Conservation (phyloP, 1,140 invertebrate genomes). For the Drosophila miranda region DNA sequence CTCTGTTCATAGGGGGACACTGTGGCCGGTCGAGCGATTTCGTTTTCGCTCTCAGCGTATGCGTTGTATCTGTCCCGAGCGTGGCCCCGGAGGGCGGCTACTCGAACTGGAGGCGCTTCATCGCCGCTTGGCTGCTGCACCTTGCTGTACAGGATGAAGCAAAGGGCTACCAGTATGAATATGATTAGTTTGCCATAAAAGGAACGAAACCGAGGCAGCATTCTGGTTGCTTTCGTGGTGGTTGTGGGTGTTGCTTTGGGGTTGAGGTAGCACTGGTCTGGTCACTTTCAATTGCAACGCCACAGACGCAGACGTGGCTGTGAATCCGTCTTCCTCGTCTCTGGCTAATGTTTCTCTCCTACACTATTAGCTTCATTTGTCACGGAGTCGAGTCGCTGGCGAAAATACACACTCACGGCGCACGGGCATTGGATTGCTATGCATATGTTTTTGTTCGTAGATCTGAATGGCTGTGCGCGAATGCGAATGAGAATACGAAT, state of each 20-base stretch:
- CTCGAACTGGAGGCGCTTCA: slow-evolving; percentile 4
- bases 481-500: slow-evolving; percentile 17
- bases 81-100: slow-evolving; percentile 21
- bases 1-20: slow-evolving; percentile 75
- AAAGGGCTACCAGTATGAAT: slow-evolving; percentile 71
- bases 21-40: slow-evolving; percentile 48
- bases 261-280: slow-evolving; percentile 60
- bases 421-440: slow-evolving; percentile 6
- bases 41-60: slow-evolving; percentile 52
- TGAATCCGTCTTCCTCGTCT: slow-evolving; percentile 27
- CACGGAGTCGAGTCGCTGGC: slow-evolving; percentile 20
- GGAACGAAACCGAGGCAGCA: slow-evolving; percentile 81
- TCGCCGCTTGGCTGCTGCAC: slow-evolving; percentile 57
- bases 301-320: slow-evolving; percentile 48
- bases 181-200: slow-evolving; percentile 79
- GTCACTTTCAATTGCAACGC: slow-evolving; percentile 17
- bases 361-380: slow-evolving; percentile 46
- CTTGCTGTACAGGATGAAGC: slow-evolving; percentile 77
- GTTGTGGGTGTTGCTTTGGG: slow-evolving; percentile 7
- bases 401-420: slow-evolving; percentile 26
- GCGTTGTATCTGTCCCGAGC: slow-evolving; percentile 25
- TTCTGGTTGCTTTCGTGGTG: slow-evolving; percentile 41
- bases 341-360: slow-evolving; percentile 5
- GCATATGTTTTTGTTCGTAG: slow-evolving; percentile 20
- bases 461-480: slow-evolving; percentile 3